Base-by-base conservation (phyloP, 2,888 invertebrate genomes). In the Mycalesis mineus region DNA sequence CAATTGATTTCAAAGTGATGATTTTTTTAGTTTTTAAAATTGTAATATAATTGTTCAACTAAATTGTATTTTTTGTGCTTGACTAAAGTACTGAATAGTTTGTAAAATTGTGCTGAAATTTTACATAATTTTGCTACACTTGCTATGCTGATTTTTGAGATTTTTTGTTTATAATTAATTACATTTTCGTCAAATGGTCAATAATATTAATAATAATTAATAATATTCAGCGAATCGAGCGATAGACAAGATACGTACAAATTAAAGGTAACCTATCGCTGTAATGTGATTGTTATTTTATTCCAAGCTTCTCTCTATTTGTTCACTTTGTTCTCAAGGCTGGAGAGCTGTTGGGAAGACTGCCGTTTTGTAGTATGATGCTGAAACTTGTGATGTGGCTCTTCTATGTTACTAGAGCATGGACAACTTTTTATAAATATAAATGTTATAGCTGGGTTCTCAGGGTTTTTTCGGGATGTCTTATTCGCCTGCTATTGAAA, bases 291-390 rank as follows among this genome's bases (percentile, higher is more conserved):
- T 56, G 50, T 61, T 56, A 57, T 57, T 57, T 64, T 61, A 65
- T 68, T 63, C 58, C 66, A 68, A 62, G 69, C 71, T 72, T 72
- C 65, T 67, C 62, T 66, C 57, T 63, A 63, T 65, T 71, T 75
- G 73, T 69, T 74, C 77, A 75, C 78, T 82, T 78, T 82, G 81
- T 85, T 85, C 81, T 82, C 81, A 39, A n/a, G 13, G 14, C 39
- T 39, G 14, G 13, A 14, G 14, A 39, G 7, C 14, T 39, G 13
- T 1, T 39, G 4, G 7, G 7, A 39, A 37, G 13, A 7, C 1
- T 39, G 22, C 3, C 22, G 22, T 2, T 22, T 22, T 22, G 22
- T 22, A 4, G 22, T 22, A 5, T 22, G 22, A 22, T 5, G 5
- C 22, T 22, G 22, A 22, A n/a, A 5, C 5, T 22, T 22, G 22